These are phyloP conservation scores for Cottus gobio DNA, from an alignment of 2,113 vertebrate genomes.

Conservation along the genomic window DNA sequence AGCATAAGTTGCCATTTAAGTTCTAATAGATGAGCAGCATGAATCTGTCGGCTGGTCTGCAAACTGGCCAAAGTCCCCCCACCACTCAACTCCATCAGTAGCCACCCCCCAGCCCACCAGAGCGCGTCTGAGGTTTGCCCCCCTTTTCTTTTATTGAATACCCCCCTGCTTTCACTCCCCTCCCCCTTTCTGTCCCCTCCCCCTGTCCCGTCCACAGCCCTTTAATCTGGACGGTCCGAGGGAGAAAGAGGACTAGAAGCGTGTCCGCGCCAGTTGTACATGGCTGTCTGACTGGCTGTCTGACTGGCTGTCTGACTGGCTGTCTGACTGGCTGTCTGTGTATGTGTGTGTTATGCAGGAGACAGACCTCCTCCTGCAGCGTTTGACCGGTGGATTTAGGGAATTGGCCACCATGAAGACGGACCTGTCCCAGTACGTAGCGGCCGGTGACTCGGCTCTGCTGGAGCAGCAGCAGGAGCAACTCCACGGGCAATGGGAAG, in stretches of 20 bases:
- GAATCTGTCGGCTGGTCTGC: constrained; percentile 3
- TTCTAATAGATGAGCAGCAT: background rate
- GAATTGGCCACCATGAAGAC: constrained; percentile 87
- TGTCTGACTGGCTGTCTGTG: constrained; percentile 49
- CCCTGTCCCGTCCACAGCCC: constrained; percentile 80
- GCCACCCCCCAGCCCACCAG: constrained; percentile 44
- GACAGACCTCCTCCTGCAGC: constrained; percentile 86
- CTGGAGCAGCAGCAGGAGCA: constrained; percentile 88
- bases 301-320: constrained; percentile 57
- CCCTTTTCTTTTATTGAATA: constrained; percentile 79
- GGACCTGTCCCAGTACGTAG: constrained; percentile 84
- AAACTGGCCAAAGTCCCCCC: constrained; percentile 28
- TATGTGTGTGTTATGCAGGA: constrained; percentile 87
- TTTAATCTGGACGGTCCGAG: constrained; percentile 85
- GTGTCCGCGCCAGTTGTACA: constrained; percentile 25
- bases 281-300: constrained; percentile 52
- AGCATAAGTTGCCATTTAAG: background rate
- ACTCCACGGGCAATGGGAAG: constrained; percentile 87
- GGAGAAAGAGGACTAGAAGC: constrained; percentile 54
- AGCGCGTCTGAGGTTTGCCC: constrained; percentile 47
- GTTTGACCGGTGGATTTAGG: constrained; percentile 81
- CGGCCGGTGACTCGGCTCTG: constrained; percentile 84
- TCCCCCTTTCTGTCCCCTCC: constrained; percentile 73
- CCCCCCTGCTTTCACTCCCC: constrained; percentile 72
- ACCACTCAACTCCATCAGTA: constrained; percentile 11